phyloP scores from a whole-genome alignment of 2,113 vertebrate genomes.

The Tetrax tetrax region DNA sequence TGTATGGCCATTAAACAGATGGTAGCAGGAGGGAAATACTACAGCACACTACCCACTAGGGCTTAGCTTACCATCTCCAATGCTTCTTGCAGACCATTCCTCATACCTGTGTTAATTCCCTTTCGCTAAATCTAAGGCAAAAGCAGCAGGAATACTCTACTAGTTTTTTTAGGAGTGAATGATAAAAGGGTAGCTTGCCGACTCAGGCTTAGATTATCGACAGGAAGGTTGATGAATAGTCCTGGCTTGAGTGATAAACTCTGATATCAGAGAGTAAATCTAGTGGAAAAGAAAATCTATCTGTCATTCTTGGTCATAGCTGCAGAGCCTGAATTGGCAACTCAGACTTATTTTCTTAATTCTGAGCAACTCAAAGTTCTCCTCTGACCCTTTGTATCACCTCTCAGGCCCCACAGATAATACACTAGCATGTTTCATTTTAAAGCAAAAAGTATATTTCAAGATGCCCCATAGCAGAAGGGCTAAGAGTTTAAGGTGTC shows the following conservation, averaged over 20 bases:
- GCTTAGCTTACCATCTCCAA: background rate
- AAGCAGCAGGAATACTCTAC: background rate
- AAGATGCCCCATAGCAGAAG: background rate
- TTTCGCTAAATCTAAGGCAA: background rate
- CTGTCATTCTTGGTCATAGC: constrained; percentile 68
- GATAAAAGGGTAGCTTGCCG: constrained; percentile 73
- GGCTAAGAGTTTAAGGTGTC: background rate
- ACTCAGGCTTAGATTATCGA: constrained; percentile 76
- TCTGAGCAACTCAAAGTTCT: constrained; percentile 27
- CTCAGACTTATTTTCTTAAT: constrained; percentile 68
- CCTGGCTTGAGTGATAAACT: constrained; percentile 82
- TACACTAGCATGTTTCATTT: background rate
- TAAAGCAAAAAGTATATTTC: background rate
- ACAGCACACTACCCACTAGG: background rate
- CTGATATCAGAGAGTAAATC: constrained; percentile 85
- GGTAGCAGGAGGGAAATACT: background rate
- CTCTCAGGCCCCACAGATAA: background rate
- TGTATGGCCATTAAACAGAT: background rate
- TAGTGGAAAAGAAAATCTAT: constrained; percentile 81
- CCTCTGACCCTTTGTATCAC: background rate
- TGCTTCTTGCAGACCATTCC: background rate
- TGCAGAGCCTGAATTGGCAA: constrained; percentile 39
- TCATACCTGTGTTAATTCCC: background rate
- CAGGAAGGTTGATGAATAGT: constrained; percentile 75
- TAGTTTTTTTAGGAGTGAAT: constrained; percentile 49